Base-by-base conservation (phyloP, 53 echinoderm and acorn worm genomes). In the Arbacia lixula region DNA sequence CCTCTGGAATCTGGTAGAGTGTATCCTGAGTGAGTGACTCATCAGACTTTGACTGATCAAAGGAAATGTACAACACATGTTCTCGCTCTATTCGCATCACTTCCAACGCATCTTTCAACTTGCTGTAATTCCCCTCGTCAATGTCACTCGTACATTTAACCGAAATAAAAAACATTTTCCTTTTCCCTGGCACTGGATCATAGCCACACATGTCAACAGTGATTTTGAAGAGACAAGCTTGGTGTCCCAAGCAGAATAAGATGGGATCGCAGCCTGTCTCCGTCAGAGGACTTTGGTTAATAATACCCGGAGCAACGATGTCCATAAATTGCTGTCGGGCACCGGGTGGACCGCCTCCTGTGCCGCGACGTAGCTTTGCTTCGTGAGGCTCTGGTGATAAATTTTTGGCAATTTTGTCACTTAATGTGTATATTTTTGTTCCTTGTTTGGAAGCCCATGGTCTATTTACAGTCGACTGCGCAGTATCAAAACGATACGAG, bases 231-330 rank as follows among this genome's bases (percentile, higher is more conserved):
- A 95, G 85, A 68, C 99, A 95, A 36, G 95, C 89, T 58, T 99
- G 99, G 79, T 95, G 95, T n/a, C 99, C 99, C 1, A 99, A 87
- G 62, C 99, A 99, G 35, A 86, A 86, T 28, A 99, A 63, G 35
- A 92, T 88, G 4, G 99, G 99, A 75, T 99, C 99, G 36, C 99
- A 99, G 51, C 99, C 94, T 0, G 99, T 94, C 43, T 88, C 83
- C 3, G 92, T 92, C 31, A 95, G 87, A 5, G 86, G 76, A 52
- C 88, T 91, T 78, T 90, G 90, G 62, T 93, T 90, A 2, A 93
- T 79, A 25, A 91, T 57, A 37, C 58, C 85, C 19, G 85, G 86
- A 1, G 50, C 87, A 12, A 86, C 89, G 14, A 53, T 68, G 34
- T 90, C 80, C 35, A 77, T 30, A 19, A 84, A 53, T 2, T 83